A percentile compares a stretch with the other conserved stretches of the same genome.
Evolutionary conservation across 2,888 invertebrate species (phyloP).

Genomic region (Deilephila porcellus): DNA sequence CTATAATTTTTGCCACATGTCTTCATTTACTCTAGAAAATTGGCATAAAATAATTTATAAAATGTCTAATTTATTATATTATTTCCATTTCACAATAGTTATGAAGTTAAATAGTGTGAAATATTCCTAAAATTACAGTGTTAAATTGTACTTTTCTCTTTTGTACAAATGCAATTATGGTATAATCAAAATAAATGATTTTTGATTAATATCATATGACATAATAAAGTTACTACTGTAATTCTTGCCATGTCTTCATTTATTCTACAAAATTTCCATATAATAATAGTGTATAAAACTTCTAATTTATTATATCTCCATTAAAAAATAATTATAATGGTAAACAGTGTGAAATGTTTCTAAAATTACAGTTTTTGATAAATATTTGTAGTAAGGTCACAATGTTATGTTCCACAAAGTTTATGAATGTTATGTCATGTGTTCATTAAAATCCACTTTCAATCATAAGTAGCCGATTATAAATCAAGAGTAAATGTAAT

Average conservation of each 20-base stretch:
- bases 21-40: slow-evolving; percentile 8
- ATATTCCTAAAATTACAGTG: neutral
- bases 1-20: slow-evolving; percentile 11
- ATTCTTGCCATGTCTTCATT: slow-evolving; percentile 14
- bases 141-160: slow-evolving; percentile 2
- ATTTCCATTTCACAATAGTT: neutral
- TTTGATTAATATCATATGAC: neutral
- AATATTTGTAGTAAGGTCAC: neutral
- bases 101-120: neutral
- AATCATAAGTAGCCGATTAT: neutral
- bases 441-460: neutral
- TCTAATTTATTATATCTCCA: neutral
- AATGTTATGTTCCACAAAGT: neutral
- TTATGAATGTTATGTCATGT: neutral
- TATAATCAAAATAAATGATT: neutral
- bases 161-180: neutral
- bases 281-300: neutral
- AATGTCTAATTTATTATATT: neutral
- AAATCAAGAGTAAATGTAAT: neutral
- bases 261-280: neutral
- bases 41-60: neutral
- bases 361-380: neutral
- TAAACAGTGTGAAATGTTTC: neutral
- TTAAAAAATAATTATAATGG: neutral
- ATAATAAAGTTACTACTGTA: neutral